Evolutionary conservation across 2,797 vertebrate species (phyloP), one percentile per base, ranked within the genome.

Genomic region (Arctocebus calabarensis): DNA sequence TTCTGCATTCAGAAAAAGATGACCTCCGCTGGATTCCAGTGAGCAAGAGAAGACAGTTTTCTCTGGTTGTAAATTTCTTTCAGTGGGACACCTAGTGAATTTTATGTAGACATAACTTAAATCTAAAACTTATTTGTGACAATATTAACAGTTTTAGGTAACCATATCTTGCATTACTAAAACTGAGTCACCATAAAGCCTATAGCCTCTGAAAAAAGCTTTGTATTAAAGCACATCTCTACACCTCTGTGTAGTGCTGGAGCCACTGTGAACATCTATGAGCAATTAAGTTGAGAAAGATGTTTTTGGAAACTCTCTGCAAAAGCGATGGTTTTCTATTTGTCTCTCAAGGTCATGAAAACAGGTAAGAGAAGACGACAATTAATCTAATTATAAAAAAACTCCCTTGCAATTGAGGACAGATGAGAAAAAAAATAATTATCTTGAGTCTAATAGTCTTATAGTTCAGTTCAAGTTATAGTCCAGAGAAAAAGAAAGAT

Each of bases 261-360:
- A 81, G 17, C 7, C 61, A 32, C 1, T 64, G 19, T 86, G 13
- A 88, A 94, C 75, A 85, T 13, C 34, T 93, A n/a, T 62, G 55
- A 70, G 74, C 91, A 78, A 71, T 71, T 90, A 73, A 92, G 85
- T 62, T 32, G 11, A 97, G 29, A 83, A 75, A 57, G 32, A 27
- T 34, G 29, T 64, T 84, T 86, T 90, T 66, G 32, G 37, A 64
- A 8, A 71, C 10, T 17, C 17, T 66, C 91, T 95, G 37, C 3
- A 75, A n/a, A 6, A 81, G 29, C 91, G 74, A 74, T 55, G 3
- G 57, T 37, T 75, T 95, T 82, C 8, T 61, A 27, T 57, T 85
- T 94, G 5, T 48, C n/a, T 87, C 9, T 40, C 23, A 27, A 79
- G 11, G 93, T 59, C 20, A n/a, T 29, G 25, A 48, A 92, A 93